phyloP scores from a whole-genome alignment of 1,140 invertebrate genomes.

The Drosophila kurseongensis region DNA sequence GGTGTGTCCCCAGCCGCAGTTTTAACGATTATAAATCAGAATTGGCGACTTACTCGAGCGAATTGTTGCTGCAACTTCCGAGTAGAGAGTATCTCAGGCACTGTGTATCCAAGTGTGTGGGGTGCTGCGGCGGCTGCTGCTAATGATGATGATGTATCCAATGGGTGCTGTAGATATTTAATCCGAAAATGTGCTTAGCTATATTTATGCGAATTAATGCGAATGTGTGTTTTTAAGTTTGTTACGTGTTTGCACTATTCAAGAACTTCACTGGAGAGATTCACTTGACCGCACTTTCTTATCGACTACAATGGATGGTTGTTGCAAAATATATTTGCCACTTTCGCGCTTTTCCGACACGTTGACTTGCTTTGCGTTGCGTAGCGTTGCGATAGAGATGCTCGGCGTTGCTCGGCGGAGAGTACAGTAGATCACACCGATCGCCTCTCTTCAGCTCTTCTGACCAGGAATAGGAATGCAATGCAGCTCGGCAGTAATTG shows the following conservation, averaged over 20 bases:
- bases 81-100: constrained; percentile 49
- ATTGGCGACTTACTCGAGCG: constrained; percentile 65
- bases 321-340: constrained; percentile 37
- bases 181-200: constrained; percentile 65
- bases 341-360: constrained; percentile 62
- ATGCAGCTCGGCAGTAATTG: constrained; percentile 72
- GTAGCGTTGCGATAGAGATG: constrained; percentile 26
- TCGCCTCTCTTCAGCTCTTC: constrained; percentile 36
- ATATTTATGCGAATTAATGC: constrained; percentile 35
- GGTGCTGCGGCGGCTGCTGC: constrained; percentile 1
- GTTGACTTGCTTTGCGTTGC: constrained; percentile 5
- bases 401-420: constrained; percentile 37
- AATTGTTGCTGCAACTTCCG: constrained; percentile 62
- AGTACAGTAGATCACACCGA: constrained; percentile 66
- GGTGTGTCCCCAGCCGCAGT: constrained; percentile 25
- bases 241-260: constrained; percentile 46
- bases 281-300: constrained; percentile 40
- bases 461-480: constrained; percentile 37
- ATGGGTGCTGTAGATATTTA: constrained; percentile 71
- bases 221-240: constrained; percentile 42
- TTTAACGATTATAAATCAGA: constrained; percentile 16
- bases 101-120: constrained; percentile 70
- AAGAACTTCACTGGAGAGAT: constrained; percentile 47
- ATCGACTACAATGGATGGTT: constrained; percentile 31
- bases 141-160: constrained; percentile 46